phyloP scores from a whole-genome alignment of 37 sponge, comb jelly and placozoan genomes.

The Amphimedon queenslandica region DNA sequence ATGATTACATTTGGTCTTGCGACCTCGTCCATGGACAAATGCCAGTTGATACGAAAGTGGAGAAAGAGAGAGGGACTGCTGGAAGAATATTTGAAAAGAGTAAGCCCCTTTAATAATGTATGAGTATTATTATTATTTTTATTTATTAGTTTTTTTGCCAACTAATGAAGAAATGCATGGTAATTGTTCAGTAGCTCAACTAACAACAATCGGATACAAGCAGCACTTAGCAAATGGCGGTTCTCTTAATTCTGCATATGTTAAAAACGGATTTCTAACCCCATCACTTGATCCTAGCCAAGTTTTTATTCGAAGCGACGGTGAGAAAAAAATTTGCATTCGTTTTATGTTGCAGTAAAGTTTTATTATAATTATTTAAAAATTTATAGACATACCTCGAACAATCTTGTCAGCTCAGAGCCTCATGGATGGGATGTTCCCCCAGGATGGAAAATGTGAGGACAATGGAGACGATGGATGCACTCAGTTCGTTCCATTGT shows the following conservation, averaged over 20 bases:
- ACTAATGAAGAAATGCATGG: slow-evolving; percentile 10
- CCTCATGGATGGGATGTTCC: slow-evolving; percentile 41
- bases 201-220: slow-evolving; percentile 38
- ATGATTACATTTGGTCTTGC: slow-evolving; percentile 30
- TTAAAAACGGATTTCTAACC: slow-evolving; percentile 24
- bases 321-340: not conserved
- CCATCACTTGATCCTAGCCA: not conserved
- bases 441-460: slow-evolving; percentile 6
- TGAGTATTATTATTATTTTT: not conserved
- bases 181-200: slow-evolving; percentile 41
- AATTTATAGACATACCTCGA: slow-evolving; percentile 13
- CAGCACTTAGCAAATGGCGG: slow-evolving; percentile 33
- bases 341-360: not conserved
- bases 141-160: slow-evolving; percentile 5
- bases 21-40: slow-evolving; percentile 20
- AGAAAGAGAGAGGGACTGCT: too few relatives aligned
- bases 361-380: not conserved
- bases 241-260: slow-evolving; percentile 18
- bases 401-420: slow-evolving; percentile 42
- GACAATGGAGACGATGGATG: not conserved
- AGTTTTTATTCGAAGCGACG: slow-evolving; percentile 39
- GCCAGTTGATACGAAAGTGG: slow-evolving; percentile 24
- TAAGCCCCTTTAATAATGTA: too few relatives aligned
- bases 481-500: slow-evolving; percentile 10
- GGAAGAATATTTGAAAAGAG: too few relatives aligned